These are phyloP conservation scores for Sapayoa aenigma DNA, from an alignment of 2,113 vertebrate genomes.

Conservation along the genomic window DNA sequence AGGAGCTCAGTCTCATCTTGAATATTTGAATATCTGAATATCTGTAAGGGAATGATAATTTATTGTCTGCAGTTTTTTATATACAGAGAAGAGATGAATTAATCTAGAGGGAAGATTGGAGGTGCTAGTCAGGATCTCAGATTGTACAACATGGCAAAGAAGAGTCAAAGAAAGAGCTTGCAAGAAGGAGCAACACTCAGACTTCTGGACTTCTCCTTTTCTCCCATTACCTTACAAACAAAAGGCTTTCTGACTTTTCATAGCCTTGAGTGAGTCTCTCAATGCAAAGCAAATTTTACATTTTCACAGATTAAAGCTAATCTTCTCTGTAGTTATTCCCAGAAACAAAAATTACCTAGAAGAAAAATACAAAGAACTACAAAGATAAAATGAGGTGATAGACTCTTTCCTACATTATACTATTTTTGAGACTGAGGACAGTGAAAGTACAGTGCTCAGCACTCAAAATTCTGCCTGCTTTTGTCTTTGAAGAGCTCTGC, in stretches of 20 bases:
- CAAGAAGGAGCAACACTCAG: not conserved
- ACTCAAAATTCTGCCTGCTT: not conserved
- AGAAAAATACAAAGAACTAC: not conserved
- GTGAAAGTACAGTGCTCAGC: not conserved
- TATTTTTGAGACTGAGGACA: not conserved
- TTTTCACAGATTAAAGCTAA: not conserved
- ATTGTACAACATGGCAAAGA: not conserved
- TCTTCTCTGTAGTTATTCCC: not conserved
- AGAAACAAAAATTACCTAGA: not conserved
- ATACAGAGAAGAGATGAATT: not conserved
- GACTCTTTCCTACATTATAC: not conserved
- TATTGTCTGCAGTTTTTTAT: not conserved
- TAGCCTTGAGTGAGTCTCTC: not conserved
- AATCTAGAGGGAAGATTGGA: not conserved
- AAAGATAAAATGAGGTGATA: not conserved
- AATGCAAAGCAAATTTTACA: not conserved
- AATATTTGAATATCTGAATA: not conserved
- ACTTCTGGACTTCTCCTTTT: not conserved
- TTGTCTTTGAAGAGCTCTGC: not conserved
- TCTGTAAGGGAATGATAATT: not conserved
- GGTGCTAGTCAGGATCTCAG: not conserved
- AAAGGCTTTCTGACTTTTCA: not conserved
- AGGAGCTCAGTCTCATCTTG: not conserved
- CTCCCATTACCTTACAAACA: not conserved
- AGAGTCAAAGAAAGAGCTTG: not conserved